Evolutionary conservation across 2,888 invertebrate genomes (phyloP), one percentile per base, ranked within the genome.

Genomic region (Brachyptera risi): DNA sequence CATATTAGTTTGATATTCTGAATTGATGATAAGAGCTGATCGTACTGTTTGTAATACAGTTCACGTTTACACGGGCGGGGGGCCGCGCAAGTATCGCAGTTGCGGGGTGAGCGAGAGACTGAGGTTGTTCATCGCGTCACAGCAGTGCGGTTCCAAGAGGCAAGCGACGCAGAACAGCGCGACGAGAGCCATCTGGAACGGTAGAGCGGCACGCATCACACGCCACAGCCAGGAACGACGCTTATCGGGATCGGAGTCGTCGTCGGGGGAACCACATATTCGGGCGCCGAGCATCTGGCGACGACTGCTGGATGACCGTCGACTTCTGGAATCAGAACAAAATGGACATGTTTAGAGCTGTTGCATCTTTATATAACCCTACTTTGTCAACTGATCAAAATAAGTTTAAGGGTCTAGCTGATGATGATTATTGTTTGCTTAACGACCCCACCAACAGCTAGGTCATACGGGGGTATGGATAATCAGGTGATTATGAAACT

Each of bases 61-160:
- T n/a, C n/a, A 11, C 27, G 62, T 73, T 83, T 82, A 90, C 67
- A 88, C 83, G 7, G 92, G 91, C 19, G 90, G 91, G 11, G 90
- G 90, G 65, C 90, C 90, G 63, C 86, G 83, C n/a, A 90, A 83
- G 73, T 91, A 91, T 68, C 87, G 85, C 60, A 92, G 78, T 70
- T 90, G 89, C 3, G 91, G 90, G n/a, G 87, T 85, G 40, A 91
- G 76, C 0, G 87, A 86, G 69, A 88, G 80, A 57, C 86, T 85
- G 65, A 89, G 81, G 59, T 87, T 88, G 77, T 90, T 88, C 69
- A 89, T 80, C 59, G 85, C 83, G 72, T 90, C 89, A 75, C 90
- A 90, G 75, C 90, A 90, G 54, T 86, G 82, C 4, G 87, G 83
- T 68, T 89, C 88, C 19, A 88, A 79, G 38, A 89, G 79, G 75